Evolutionary conservation across 2,888 invertebrate genomes (phyloP), one percentile per base, ranked within the genome.

Genomic region (Tinea pellionella): DNA sequence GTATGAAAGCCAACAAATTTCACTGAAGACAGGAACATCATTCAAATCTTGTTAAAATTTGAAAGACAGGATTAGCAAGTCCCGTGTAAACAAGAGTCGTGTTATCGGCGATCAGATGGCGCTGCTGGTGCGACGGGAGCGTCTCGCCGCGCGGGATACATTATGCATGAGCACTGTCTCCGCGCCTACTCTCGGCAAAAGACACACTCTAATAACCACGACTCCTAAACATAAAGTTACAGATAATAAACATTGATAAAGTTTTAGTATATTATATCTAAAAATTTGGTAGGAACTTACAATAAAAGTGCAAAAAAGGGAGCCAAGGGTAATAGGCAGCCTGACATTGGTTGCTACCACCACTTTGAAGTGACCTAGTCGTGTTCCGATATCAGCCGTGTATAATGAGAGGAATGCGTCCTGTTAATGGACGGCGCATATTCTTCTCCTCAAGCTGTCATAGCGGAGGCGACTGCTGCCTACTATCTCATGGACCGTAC

Each of bases 31-130:
- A 66, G 66, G 67, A 69, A 72, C 74, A 78, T 77, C 72, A 72
- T 71, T 77, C 76, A 78, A 79, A 79, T 78, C 77, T 77, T 77
- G 78, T 81, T 81, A 74, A 80, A 78, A 78, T 78, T 77, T 73
- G 65, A 69, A 66, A 74, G 77, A 76, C 75, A 72, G 73, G 78
- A 81, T 82, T 81, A 84, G 74, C 69, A 65, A 68, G 72, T 69
- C 69, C 72, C 72, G 67, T 75, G 78, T 79, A 84, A 83, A 84
- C 81, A 84, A 77, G 74, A 71, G 67, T 73, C 68, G 69, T 69
- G 74, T 74, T 78, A 80, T 80, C 78, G 74, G 66, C 75, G 76
- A 80, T 80, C 80, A 73, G 75, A 78, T 75, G 76, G 72, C 73
- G 74, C 71, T 65, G 59, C 9, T 13, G 9, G 8, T 15, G 30